phyloP scores from a whole-genome alignment of 1,140 invertebrate species.

The Drosophila guanche region DNA sequence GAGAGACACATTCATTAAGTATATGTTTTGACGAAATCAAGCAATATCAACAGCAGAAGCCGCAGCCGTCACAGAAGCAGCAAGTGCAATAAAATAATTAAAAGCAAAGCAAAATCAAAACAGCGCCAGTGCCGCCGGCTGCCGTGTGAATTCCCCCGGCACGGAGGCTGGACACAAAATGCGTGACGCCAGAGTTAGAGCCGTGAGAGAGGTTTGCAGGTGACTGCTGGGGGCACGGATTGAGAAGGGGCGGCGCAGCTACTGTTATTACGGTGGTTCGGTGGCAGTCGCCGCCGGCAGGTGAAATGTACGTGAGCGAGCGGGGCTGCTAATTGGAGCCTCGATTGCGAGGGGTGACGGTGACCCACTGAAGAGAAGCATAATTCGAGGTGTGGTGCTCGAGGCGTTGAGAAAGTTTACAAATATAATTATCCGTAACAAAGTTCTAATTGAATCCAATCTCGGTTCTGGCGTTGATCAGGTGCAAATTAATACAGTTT shows the following conservation, averaged over 20 bases:
- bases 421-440: slow-evolving; percentile 45
- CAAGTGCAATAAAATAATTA: slow-evolving; percentile 79
- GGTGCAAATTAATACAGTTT: slow-evolving; percentile 42
- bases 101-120: slow-evolving; percentile 59
- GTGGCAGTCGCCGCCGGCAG: slow-evolving; percentile 31
- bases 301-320: slow-evolving; percentile 50
- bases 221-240: no score
- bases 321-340: slow-evolving; percentile 40
- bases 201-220: no score
- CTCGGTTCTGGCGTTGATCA: slow-evolving; percentile 6
- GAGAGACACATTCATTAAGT: slow-evolving; percentile 73
- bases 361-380: slow-evolving; percentile 42
- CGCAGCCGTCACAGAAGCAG: neutral
- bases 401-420: slow-evolving; percentile 52
- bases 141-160: slow-evolving; percentile 29
- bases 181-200: slow-evolving; percentile 26
- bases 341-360: slow-evolving; percentile 26
- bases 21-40: slow-evolving; percentile 68
- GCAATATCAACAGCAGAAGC: no score
- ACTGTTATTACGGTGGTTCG: no score
- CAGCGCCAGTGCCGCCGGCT: slow-evolving; percentile 16
- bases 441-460: slow-evolving; percentile 58
- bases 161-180: slow-evolving; percentile 44
- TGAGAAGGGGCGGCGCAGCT: neutral
- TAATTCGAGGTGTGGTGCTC: slow-evolving; percentile 26